Evolutionary conservation across 2,888 invertebrate species (phyloP), one percentile per base, ranked within the genome.

Genomic region (Lasioglossum vierecki): DNA sequence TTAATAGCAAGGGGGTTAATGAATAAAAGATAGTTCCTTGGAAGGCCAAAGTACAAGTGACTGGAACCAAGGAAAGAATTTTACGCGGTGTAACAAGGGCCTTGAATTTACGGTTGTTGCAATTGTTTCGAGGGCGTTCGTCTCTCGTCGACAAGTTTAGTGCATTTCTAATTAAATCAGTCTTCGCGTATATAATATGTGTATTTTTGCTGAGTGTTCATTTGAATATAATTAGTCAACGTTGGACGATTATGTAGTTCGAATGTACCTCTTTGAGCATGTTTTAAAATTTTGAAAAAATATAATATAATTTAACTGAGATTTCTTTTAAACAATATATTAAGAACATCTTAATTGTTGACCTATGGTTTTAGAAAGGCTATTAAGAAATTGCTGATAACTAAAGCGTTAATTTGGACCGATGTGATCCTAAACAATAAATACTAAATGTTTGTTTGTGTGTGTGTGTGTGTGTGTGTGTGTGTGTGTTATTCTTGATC

Each of bases 1-100:
- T 72, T 78, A 83, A 71, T 78, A 74, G 70, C 41, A 77, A 70
- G 70, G 35, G 74, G 11, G 18, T 44, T 78, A 71, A 84, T 83
- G 84, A 84, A 84, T 84, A 84, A 84, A 84, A 84, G 84, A 84
- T 84, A 78, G 70, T 71, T 84, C 74, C 83, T 13, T 2, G 30
- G 78, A 83, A 83, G 70, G 22, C 76, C 44, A 60, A 71, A 63
- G 83, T 75, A 53, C 44, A 75, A 83, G 70, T 63, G 57, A 57
- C 60, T 74, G 83, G 70, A 83, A 77, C 60, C 57, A 41, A 49
- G 13, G 22, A 13, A 70, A 76, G 9, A 26, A 68, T 76, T n/a
- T 63, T 72, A 41, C 60, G 15, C 15, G 18, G 30, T 46, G 9
- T 26, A 60, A 18, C 39, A n/a, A 41, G n/a, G 75, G 26, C 66